A percentile compares a stretch with the other conserved stretches of the same genome.
Evolutionary conservation across 2,113 vertebrate species (phyloP).

Genomic region (Sinocyclocheilus anshuiensis): DNA sequence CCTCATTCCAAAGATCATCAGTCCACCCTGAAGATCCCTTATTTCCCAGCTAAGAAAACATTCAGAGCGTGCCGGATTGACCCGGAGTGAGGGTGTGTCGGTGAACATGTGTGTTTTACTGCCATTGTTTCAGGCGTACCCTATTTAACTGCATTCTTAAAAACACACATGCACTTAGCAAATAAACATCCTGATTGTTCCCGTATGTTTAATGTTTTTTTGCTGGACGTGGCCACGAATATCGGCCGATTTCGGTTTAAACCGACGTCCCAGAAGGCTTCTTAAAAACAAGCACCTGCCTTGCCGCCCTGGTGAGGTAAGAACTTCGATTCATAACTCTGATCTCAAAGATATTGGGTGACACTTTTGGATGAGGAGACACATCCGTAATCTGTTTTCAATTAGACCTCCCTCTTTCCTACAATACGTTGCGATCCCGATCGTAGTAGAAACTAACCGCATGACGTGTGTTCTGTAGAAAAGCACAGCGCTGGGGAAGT

Average conservation of each 20-base stretch:
- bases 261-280: not conserved
- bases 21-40: not conserved
- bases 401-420: conserved; percentile 12
- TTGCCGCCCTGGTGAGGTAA: not conserved
- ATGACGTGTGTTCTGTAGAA: conserved; percentile 18
- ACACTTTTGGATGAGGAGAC: conserved; percentile 11
- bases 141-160: conserved; percentile 6
- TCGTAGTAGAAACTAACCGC: conserved; percentile 15
- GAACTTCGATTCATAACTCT: not conserved
- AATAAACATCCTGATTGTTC: conserved; percentile 30
- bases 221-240: not conserved
- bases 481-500: not conserved
- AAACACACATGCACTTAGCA: conserved; percentile 10
- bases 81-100: conserved; percentile 34
- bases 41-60: conserved; percentile 55
- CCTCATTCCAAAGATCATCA: conserved; percentile 2
- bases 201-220: not conserved
- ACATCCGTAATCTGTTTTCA: conserved; percentile 32
- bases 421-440: not conserved
- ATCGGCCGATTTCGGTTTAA: not conserved
- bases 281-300: conserved; percentile 33
- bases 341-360: conserved; percentile 39
- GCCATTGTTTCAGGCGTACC: not conserved
- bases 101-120: conserved; percentile 8
- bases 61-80: not conserved